Evolutionary conservation across 2,797 vertebrate species (phyloP), one percentile per base, ranked within the genome.

Genomic region (Muscicapa striata): DNA sequence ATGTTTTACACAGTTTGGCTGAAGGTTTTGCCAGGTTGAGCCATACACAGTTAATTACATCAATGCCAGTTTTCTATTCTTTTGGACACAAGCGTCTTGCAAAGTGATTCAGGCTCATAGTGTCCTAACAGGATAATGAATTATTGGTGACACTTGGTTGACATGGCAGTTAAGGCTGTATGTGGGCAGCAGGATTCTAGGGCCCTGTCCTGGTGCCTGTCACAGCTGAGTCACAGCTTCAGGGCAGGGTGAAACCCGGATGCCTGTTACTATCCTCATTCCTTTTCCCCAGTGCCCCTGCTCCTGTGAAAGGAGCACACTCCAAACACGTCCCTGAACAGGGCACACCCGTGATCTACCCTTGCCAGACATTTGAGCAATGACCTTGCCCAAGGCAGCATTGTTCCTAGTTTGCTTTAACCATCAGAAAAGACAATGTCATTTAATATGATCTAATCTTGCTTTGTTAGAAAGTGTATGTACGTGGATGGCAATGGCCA

Each of bases 1-100:
- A 17, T 72, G 41, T 59, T 75, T 91, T 74, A 62, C 75, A 54
- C 58, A 58, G 46, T 54, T 86, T 81, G 73, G 64, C 54, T 78
- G 66, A 75, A 94, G 77, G 27, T 78, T 92, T 94, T 74, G 34
- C 64, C 46, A 40, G 69, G 82, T 34, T 92, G 58, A 89, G 83
- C 69, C 62, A 36, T 58, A 27, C 22, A 12, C 49, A 38, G 22
- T 70, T 94, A 74, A 80, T 91, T 85, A 46, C 68, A 32, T 40
- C 68, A 61, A 2, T 58, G 58, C 27, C 76, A 9, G 27, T 58
- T 94, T 95, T 90, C 73, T 64, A 6, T 64, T 87, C 59, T 85
- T 76, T 77, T 58, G 54, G 49, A 30, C 49, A 49, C 30, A 20
- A 61, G 49, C 69, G 49, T 55, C 49, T 81, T 72, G 43, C 8